Percentiles rank a stretch among this genome's conserved stretches.
Evolutionary conservation across 2,888 invertebrate species (phyloP).

Genomic region (Papilio protenor): DNA sequence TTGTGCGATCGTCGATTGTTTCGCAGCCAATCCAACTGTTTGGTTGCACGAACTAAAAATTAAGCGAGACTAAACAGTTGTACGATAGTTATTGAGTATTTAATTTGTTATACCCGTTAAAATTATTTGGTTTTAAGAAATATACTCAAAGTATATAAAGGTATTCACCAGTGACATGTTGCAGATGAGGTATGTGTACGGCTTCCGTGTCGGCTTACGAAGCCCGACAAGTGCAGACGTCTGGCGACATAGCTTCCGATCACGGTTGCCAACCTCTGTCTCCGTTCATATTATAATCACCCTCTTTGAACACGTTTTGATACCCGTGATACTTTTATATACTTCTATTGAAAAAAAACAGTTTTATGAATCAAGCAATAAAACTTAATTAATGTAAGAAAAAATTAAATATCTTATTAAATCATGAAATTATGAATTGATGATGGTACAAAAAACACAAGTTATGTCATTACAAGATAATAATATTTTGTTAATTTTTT

Average conservation of each 20-base stretch:
- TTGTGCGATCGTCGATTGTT: too few relatives aligned
- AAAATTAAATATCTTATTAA: not conserved
- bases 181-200: slow-evolving; percentile 39
- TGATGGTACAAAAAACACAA: not conserved
- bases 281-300: not conserved
- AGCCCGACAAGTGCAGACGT: slow-evolving; percentile 46
- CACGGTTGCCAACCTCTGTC: slow-evolving; percentile 15
- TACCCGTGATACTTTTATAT: slow-evolving; percentile 3
- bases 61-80: too few relatives aligned
- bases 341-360: not conserved
- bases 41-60: too few relatives aligned
- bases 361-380: not conserved
- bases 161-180: slow-evolving; percentile 36
- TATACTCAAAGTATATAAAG: not conserved
- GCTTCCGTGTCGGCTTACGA: slow-evolving; percentile 51
- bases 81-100: not conserved
- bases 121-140: not conserved
- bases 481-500: too few relatives aligned
- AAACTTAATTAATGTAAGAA: not conserved
- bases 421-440: not conserved
- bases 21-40: too few relatives aligned
- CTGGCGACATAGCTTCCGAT: slow-evolving; percentile 46
- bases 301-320: slow-evolving; percentile 3
- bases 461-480: not conserved
- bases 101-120: not conserved